These are phyloP conservation scores for Lanius ludovicianus DNA, from an alignment of 2,113 vertebrate species.

Conservation along the genomic window DNA sequence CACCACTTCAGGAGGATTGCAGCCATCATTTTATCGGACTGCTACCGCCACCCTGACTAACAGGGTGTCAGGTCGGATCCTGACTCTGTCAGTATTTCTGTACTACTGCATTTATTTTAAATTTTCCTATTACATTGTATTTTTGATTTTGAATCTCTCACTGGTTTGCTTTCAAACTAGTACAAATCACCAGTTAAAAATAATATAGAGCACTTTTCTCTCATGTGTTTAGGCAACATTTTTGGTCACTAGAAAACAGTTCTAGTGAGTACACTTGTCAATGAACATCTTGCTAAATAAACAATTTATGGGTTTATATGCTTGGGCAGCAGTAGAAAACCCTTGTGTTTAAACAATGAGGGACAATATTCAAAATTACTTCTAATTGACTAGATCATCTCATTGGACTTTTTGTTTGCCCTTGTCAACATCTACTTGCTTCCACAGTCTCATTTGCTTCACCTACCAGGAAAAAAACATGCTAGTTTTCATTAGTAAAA, in stretches of 20 bases:
- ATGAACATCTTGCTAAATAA: not conserved
- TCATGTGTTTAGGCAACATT: not conserved
- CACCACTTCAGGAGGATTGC: too few species aligned
- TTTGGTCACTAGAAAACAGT: not conserved
- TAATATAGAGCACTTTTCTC: not conserved
- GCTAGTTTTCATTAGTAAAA: slow-evolving; percentile 62
- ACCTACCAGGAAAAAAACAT: slow-evolving; percentile 35
- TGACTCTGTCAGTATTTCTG: too few species aligned
- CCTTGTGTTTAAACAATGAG: not conserved
- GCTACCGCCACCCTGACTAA: too few species aligned
- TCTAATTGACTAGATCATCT: not conserved
- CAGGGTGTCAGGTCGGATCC: too few species aligned
- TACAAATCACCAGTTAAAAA: not conserved
- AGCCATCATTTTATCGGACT: too few species aligned
- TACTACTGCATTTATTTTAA: too few species aligned
- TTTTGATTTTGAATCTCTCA: too few species aligned
- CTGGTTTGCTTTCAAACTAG: too few species aligned
- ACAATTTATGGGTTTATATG: not conserved
- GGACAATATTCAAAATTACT: not conserved
- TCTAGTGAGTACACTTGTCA: not conserved
- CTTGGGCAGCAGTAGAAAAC: not conserved
- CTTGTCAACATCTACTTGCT: not conserved
- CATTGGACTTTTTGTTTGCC: not conserved
- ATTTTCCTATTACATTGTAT: too few species aligned
- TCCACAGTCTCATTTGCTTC: slow-evolving; percentile 10